These are phyloP conservation scores for Meiosimyza platycephala DNA, from an alignment of 2,888 invertebrate genomes.

Conservation along the genomic window DNA sequence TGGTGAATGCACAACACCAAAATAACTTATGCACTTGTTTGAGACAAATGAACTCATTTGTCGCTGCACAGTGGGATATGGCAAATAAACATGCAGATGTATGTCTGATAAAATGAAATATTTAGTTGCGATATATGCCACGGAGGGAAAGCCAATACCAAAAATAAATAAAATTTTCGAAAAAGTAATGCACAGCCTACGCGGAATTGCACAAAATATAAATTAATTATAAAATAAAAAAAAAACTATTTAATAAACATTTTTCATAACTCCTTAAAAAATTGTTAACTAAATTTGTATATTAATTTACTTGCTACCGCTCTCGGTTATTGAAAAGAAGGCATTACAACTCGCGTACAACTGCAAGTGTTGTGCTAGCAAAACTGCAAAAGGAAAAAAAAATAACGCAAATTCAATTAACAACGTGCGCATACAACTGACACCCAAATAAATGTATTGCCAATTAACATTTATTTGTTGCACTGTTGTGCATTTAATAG, in stretches of 20 bases:
- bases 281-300: no score
- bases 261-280: no score
- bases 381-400: not conserved
- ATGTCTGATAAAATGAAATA: slow-evolving; percentile 19
- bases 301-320: no score
- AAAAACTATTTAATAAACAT: no score
- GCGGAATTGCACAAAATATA: no score
- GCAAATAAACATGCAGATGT: slow-evolving; percentile 31
- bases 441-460: slow-evolving; percentile 4
- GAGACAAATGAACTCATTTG: slow-evolving; percentile 33
- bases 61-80: slow-evolving; percentile 23
- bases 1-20: not conserved
- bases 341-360: no score
- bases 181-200: not conserved
- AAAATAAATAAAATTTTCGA: not conserved
- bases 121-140: not conserved
- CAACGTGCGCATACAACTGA: not conserved
- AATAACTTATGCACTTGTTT: slow-evolving; percentile 30
- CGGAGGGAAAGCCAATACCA: not conserved
- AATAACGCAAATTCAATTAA: not conserved
- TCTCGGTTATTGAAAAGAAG: no score
- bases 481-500: not conserved
- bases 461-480: slow-evolving; percentile 18
- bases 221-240: no score
- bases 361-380: no score